A percentile compares a stretch with the other conserved stretches of the same genome.
Conservation (phyloP, 2,888 invertebrate genomes). For the Macrostomum cliftonense region DNA sequence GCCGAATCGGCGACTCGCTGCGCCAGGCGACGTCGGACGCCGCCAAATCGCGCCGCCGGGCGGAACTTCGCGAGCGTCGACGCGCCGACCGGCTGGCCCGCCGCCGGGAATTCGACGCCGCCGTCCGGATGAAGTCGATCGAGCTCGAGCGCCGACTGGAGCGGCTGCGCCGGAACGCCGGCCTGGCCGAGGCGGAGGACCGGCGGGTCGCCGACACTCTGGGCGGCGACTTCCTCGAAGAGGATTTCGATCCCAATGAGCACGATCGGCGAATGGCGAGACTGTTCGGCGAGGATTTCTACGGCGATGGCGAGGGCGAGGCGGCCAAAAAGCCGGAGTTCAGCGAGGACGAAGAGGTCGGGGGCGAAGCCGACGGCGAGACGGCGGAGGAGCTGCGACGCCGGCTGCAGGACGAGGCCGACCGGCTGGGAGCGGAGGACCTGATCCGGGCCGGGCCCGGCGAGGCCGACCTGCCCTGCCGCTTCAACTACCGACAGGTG, state of each 20-base stretch:
- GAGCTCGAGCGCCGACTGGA: too few relatives aligned
- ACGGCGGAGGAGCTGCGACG: too few relatives aligned
- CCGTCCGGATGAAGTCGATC: too few relatives aligned
- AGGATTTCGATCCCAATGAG: conserved; percentile 57
- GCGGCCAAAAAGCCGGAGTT: conserved; percentile 57
- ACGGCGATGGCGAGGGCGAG: conserved; percentile 46
- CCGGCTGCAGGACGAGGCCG: too few relatives aligned
- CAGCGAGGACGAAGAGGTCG: conserved; percentile 66
- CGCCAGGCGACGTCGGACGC: too few relatives aligned
- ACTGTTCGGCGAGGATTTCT: conserved; percentile 60
- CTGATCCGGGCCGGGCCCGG: too few relatives aligned
- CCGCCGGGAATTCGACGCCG: too few relatives aligned
- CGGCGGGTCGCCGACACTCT: background rate
- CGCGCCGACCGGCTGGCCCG: too few relatives aligned
- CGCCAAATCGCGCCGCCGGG: too few relatives aligned
- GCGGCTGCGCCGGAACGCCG: background rate
- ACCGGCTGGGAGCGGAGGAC: too few relatives aligned
- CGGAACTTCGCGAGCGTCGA: too few relatives aligned
- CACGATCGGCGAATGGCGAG: conserved; percentile 66
- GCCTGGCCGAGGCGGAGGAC: background rate
- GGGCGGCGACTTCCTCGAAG: conserved; percentile 43
- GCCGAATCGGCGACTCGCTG: too few relatives aligned
- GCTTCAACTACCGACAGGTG: conserved; percentile 69
- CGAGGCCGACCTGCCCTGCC: conserved; percentile 54
- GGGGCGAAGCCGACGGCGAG: background rate